phyloP scores from a whole-genome alignment of 2,797 vertebrate species.

The Taenioides sp. region DNA sequence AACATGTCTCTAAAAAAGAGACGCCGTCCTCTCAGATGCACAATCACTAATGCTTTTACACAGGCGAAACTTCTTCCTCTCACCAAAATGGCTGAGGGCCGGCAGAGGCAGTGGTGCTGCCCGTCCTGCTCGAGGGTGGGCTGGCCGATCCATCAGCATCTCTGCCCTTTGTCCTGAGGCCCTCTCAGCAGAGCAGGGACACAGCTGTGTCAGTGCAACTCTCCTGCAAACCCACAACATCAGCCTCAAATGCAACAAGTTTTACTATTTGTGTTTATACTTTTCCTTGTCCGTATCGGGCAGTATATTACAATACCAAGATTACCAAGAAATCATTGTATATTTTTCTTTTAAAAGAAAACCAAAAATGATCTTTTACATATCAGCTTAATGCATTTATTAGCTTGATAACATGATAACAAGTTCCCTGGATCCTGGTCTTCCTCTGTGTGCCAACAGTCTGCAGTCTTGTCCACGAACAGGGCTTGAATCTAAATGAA shows the following conservation, averaged over 20 bases:
- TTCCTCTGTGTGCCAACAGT: constrained; percentile 62
- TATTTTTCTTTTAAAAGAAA: neutral
- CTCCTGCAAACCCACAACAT: constrained; percentile 46
- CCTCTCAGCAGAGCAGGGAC: constrained; percentile 58
- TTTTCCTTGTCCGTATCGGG: neutral
- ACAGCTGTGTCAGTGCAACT: constrained; percentile 63
- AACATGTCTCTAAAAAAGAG: constrained; percentile 73
- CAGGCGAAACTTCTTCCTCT: constrained; percentile 68
- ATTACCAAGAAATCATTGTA: neutral
- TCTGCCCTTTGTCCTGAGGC: constrained; percentile 62
- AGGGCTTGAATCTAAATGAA: constrained; percentile 85
- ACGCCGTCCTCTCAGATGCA: constrained; percentile 63
- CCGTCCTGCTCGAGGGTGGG: constrained; percentile 67
- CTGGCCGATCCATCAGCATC: constrained; percentile 63
- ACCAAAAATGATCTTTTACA: neutral
- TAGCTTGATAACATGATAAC: constrained; percentile 46
- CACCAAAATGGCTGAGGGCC: constrained; percentile 83
- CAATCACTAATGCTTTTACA: constrained; percentile 70
- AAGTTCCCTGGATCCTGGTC: constrained; percentile 43
- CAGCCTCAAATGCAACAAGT: constrained; percentile 28
- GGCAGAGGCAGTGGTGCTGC: constrained; percentile 68
- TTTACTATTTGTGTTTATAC: neutral
- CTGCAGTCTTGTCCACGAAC: constrained; percentile 65
- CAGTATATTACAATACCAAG: neutral
- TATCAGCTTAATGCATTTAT: constrained; percentile 10